Evolutionary conservation across 2,797 vertebrate genomes (phyloP).

Genomic region (Thaleichthys pacificus): DNA sequence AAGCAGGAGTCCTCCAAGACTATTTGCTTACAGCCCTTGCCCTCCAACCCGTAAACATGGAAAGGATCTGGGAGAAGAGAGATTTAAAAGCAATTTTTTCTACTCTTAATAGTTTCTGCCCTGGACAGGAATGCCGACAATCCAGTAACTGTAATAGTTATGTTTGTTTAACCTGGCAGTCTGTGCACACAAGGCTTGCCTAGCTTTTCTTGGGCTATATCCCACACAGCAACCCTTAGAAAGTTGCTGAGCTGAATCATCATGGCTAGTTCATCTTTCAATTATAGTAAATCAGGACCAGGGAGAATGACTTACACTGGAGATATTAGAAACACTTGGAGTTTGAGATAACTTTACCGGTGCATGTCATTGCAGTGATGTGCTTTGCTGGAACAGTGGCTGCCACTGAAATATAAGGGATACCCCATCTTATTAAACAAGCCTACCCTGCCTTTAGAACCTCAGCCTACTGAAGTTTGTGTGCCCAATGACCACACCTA

Average conservation of each 20-base stretch:
- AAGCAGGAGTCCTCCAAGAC: no score
- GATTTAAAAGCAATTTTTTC: not conserved
- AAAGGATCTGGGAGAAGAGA: no score
- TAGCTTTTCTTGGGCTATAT: no score
- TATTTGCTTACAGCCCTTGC: no score
- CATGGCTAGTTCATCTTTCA: no score
- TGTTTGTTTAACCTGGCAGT: not conserved
- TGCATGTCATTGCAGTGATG: not conserved
- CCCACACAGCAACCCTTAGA: not conserved
- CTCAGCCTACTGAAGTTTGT: not conserved
- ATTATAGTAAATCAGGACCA: not conserved
- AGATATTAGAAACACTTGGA: no score
- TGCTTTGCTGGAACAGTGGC: not conserved
- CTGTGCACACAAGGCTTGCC: no score
- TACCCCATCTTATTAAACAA: not conserved
- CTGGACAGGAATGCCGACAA: conserved; percentile 35
- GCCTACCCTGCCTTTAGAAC: not conserved
- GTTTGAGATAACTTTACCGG: not conserved
- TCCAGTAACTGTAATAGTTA: conserved; percentile 9
- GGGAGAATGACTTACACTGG: no score
- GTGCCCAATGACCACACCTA: conserved; percentile 29
- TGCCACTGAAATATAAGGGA: not conserved
- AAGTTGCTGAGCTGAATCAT: not conserved
- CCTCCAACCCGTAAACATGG: no score
- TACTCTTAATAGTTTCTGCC: conserved; percentile 3